Conservation (phyloP, 2,797 vertebrate species). For the Clarias pachynema region DNA sequence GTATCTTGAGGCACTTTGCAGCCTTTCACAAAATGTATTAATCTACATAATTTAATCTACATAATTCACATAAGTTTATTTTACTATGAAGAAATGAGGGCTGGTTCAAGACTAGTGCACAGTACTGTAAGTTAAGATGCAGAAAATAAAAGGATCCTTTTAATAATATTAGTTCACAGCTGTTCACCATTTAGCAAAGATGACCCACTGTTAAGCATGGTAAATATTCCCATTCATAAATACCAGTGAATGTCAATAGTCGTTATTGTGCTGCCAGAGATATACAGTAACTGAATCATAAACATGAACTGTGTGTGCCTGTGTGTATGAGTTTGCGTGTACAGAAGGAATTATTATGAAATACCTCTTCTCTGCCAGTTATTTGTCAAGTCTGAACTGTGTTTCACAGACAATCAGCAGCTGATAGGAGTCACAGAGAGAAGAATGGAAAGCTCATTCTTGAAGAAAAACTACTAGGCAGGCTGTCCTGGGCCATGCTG, state of each 20-base stretch:
- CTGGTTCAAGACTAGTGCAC: no score
- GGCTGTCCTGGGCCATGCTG: conserved; percentile 37
- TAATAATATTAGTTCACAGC: background rate
- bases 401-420: conserved; percentile 48
- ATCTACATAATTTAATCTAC: no score
- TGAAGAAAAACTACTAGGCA: conserved; percentile 46
- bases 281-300: background rate
- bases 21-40: no score
- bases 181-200: background rate
- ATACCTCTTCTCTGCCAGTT: conserved; percentile 38
- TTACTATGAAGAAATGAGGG: no score
- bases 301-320: background rate
- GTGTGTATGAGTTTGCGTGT: conserved; percentile 14
- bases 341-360: conserved; percentile 28
- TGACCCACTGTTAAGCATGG: background rate
- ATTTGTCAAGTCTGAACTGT: conserved; percentile 37
- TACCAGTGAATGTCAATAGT: background rate
- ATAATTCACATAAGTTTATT: no score
- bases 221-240: conserved; percentile 15
- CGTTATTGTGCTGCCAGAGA: background rate
- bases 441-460: conserved; percentile 29
- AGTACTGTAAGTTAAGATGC: background rate
- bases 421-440: conserved; percentile 59
- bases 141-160: no score
- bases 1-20: no score